Evolutionary conservation across 2,888 invertebrate species (phyloP).

Genomic region (Anodontia alba): DNA sequence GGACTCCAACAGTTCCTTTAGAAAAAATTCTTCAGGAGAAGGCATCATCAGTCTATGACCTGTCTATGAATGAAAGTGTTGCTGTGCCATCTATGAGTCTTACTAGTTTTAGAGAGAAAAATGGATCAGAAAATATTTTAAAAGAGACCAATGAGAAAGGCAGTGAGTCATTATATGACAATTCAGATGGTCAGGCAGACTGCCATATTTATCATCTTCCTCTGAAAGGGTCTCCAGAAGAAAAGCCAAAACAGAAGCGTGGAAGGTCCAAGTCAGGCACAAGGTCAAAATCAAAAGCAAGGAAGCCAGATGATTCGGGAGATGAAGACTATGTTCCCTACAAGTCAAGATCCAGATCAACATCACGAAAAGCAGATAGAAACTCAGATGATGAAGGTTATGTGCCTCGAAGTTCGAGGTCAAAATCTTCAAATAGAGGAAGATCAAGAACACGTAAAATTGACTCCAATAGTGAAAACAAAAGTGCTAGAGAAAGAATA

Average conservation of each 20-base stretch:
- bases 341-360: constrained; percentile 16
- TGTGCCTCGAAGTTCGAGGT: constrained; percentile 1
- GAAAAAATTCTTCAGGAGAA: constrained; percentile 47
- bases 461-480: background rate
- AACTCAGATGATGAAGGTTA: background rate
- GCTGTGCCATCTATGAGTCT: constrained; percentile 29
- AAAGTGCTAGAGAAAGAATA: background rate
- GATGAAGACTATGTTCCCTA: constrained; percentile 21
- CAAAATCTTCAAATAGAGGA: constrained; percentile 10
- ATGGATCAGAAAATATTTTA: background rate
- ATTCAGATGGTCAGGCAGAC: constrained; percentile 22
- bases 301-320: constrained; percentile 15
- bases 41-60: constrained; percentile 62
- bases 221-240: constrained; percentile 46
- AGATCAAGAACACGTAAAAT: constrained; percentile 18
- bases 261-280: constrained; percentile 21
- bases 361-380: background rate
- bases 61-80: constrained; percentile 72
- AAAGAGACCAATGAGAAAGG: background rate
- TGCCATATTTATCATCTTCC: constrained; percentile 51
- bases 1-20: constrained; percentile 54
- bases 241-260: constrained; percentile 8
- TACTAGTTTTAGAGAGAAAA: constrained; percentile 36
- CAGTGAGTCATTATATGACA: background rate
- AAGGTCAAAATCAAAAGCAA: constrained; percentile 20